Conservation (phyloP, 2,888 invertebrate species). For the Bedellia somnulentella region DNA sequence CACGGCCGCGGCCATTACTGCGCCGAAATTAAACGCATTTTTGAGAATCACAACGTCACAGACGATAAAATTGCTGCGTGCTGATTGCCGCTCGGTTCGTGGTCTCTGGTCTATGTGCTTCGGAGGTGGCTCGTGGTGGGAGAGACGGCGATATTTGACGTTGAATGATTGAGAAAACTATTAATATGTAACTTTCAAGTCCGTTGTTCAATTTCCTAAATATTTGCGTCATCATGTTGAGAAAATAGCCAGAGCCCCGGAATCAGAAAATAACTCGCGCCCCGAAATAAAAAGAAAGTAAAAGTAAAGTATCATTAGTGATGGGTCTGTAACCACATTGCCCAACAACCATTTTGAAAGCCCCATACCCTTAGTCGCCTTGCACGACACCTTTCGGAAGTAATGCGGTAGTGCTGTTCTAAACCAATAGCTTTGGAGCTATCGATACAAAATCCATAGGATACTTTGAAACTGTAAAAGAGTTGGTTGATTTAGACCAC, state of each 20-base stretch:
- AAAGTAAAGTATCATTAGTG: too few species aligned
- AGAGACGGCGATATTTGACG: too few species aligned
- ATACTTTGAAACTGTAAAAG: not conserved
- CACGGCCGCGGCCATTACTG: conserved; percentile 34
- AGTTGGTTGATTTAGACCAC: not conserved
- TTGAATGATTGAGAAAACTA: too few species aligned
- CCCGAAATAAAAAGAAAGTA: too few species aligned
- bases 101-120: not conserved
- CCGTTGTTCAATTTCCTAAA: not conserved
- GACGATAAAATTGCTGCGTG: conserved; percentile 54
- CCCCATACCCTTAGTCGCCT: too few species aligned
- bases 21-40: conserved; percentile 53
- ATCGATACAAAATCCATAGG: not conserved
- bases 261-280: not conserved
- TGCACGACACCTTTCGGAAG: too few species aligned
- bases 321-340: too few species aligned
- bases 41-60: conserved; percentile 50
- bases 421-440: not conserved
- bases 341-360: too few species aligned
- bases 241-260: not conserved
- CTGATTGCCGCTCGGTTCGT: conserved; percentile 26
- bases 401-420: too few species aligned
- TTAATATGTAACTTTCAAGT: too few species aligned
- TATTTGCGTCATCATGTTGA: not conserved
- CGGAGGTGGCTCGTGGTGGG: not conserved